Evolutionary conservation across 2,797 vertebrate genomes (phyloP).

Genomic region (Artibeus lituratus): DNA sequence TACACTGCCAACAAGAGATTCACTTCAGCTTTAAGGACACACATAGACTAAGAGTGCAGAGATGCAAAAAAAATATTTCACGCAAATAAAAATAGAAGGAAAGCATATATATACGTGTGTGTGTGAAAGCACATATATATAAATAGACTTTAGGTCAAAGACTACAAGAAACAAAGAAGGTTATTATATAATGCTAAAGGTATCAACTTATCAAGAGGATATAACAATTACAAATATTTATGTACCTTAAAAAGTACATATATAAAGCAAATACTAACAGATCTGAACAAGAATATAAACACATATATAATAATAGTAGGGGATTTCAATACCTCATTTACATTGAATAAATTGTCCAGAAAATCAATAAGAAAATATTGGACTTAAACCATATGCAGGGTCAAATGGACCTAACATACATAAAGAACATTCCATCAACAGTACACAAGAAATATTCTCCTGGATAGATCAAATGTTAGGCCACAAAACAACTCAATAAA

Average conservation of each 20-base stretch:
- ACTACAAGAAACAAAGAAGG: neutral
- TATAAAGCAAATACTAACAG: neutral
- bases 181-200: neutral
- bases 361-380: neutral
- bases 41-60: neutral
- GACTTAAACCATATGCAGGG: neutral
- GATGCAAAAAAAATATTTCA: neutral
- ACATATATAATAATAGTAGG: neutral
- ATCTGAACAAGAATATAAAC: neutral
- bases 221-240: neutral
- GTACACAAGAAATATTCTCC: neutral
- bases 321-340: neutral
- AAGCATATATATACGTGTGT: neutral
- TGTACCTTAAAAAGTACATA: neutral
- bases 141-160: neutral
- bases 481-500: neutral
- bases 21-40: neutral
- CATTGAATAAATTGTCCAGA: neutral
- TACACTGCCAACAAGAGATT: neutral
- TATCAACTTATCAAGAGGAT: neutral
- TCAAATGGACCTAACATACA: neutral
- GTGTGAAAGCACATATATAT: neutral
- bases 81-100: neutral
- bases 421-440: neutral
- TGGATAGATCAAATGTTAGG: neutral